Base-by-base conservation (phyloP, 2,113 vertebrate genomes). In the Crotalus tigris region DNA sequence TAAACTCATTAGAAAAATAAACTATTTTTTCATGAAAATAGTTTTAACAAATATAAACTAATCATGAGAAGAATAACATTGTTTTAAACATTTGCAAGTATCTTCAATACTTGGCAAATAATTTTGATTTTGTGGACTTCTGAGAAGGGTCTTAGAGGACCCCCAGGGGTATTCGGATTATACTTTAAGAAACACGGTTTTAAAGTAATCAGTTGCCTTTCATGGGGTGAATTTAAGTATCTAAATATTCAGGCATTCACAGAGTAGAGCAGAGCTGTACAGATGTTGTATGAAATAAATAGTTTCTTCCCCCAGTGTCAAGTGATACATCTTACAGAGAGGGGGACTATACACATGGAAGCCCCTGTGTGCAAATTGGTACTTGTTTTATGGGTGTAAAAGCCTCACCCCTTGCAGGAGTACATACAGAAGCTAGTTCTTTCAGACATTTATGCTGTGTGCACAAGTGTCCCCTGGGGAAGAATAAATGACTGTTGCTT, bases 121-220 rank as follows among this genome's bases (percentile, higher is more conserved):
- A 81, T 39, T 81, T 21, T 44, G 33, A 81, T 81, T 81, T 44
- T 81, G 7, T 44, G 33, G 13, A 44, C 17, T 17, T 7, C 75
- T 44, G 75, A 81, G 17, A 33, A 21, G 15, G 19, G 17, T 81
- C 75, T 81, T 81, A 44, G 7, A 17, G 33, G 75, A 10, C 17
- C 33, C 75, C 17, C 19, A 3, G 15, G 3, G 33, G 17, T 21
- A 39, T 8, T 81, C 33, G 6, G 17, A 81, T 17, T 81, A 9
- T 44, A 81, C 2, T 81, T 81, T 81, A 81, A 81, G 33, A 81
- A 81, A 21, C 75, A 24, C 69, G 2, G 89, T 91, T 89, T 93
- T 91, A 92, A 87, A 87, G 91, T 85, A 92, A 94, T 13, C 29
- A 33, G 93, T 94, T 92, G n/a, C 93, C 19, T 89, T 61, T 1